Base-by-base conservation (phyloP, 2,888 invertebrate species). In the Caenorhabditis afra region DNA sequence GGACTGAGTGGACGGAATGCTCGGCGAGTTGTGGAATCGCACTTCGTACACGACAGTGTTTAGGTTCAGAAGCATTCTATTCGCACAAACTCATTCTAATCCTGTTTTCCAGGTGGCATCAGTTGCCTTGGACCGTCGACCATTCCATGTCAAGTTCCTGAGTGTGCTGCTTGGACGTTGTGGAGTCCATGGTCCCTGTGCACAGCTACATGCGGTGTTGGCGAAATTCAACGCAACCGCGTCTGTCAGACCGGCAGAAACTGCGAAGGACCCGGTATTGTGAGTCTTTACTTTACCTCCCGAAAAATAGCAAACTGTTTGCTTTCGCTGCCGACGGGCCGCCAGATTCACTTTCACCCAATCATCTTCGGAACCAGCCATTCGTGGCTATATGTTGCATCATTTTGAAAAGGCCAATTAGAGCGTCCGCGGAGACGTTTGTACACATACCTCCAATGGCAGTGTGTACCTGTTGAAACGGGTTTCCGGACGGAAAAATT, bases 1-100 rank as follows among this genome's bases (percentile, higher is more conserved):
- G 86, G 86, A 74, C 79, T 0, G 84, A 86, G 50, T 86, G 86
- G 86, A 71, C 81, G 4, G 44, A 68, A 11, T 86, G 86, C 45
- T 74, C 80, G 10, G 83, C 81, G 0, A 68, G 79, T 18, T 86
- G 86, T 81, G 86, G 86, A n/a, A 57, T 80, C 8, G 77, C 80
- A 14, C 59, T 74, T 2, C 64, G 77, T 10, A 82, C 82, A 0
- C 52, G 86, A 22, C 66, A 75, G n/a, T 84, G 86, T 70, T 23
- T 74, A 23, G 83, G 83, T 83, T 52, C 53, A 50, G 35, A 11
- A 29, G 3, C 11, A 50, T 45, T 45, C n/a, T 18, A 18, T n/a
- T 47, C 23, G 23, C 14, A 1, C 18, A 7, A 29, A 14, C 12
- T 29, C 23, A n/a, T 37, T 7, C 10, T 50, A 29, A 3, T 29